Evolutionary conservation across 30 jellyfish, hydroid and myxozoan species (phyloP).

Genomic region (Pelagia noctiluca): DNA sequence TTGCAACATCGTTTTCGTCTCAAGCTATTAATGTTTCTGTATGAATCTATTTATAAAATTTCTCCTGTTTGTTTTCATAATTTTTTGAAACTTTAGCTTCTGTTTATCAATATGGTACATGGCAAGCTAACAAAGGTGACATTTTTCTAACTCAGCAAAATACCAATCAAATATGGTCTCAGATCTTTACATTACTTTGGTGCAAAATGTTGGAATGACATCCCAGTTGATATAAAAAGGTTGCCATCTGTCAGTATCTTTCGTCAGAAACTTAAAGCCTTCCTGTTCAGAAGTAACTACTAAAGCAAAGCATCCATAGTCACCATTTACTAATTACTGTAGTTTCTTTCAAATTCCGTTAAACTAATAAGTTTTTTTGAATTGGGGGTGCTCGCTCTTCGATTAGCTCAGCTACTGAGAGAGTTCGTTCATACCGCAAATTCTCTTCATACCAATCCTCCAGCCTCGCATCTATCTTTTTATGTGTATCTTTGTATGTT

Average conservation of each 20-base stretch:
- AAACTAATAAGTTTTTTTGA: no score
- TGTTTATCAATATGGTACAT: not conserved
- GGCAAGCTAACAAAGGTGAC: not conserved
- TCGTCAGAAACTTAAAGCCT: not conserved
- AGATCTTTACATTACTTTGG: not conserved
- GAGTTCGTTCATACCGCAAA: no score
- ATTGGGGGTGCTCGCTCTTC: no score
- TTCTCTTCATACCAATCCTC: no score
- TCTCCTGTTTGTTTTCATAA: not conserved
- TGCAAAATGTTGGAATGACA: not conserved
- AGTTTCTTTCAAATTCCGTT: no score
- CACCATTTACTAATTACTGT: no score
- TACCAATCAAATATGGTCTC: not conserved
- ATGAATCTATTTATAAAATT: not conserved
- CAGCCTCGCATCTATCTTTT: no score
- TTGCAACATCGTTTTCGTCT: not conserved
- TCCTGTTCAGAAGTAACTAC: not conserved
- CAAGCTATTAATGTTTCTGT: not conserved
- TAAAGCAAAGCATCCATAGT: no score
- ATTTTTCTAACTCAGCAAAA: not conserved
- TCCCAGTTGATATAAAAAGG: not conserved
- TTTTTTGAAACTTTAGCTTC: not conserved
- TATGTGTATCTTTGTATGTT: no score
- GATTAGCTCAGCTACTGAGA: no score
- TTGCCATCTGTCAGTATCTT: not conserved